Evolutionary conservation across 2,888 invertebrate genomes (phyloP).

Genomic region (Pristionchus entomophagus): DNA sequence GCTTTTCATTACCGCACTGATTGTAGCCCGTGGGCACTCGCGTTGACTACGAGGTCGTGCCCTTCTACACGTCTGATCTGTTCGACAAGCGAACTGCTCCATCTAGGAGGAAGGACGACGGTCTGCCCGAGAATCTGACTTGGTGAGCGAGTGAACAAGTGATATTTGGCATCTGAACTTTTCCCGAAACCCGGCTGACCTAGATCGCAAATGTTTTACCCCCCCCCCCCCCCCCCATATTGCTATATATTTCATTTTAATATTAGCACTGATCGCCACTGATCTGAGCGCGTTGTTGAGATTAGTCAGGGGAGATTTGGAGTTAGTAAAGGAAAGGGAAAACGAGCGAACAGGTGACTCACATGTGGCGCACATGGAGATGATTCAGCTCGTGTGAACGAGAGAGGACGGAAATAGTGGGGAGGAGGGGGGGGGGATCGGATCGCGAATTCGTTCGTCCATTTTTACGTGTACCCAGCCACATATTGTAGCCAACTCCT

Average conservation of each 20-base stretch:
- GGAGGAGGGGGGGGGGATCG: neutral
- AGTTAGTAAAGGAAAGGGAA: neutral
- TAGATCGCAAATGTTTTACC: too few species aligned
- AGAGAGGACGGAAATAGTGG: neutral
- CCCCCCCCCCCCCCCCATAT: too few species aligned
- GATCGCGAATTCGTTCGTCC: neutral
- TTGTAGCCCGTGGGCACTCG: neutral
- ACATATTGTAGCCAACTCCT: neutral
- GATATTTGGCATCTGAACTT: neutral
- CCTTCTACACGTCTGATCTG: neutral
- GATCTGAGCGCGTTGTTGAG: neutral
- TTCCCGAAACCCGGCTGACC: neutral
- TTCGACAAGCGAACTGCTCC: neutral
- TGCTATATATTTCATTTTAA: too few species aligned
- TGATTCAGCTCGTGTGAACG: slow-evolving; percentile 3
- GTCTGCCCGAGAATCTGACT: slow-evolving; percentile 16
- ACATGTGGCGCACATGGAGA: neutral
- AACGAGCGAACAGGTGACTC: slow-evolving; percentile 11
- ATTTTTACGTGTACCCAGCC: neutral
- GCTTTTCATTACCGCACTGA: too few species aligned
- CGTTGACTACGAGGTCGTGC: neutral
- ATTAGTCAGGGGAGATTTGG: neutral
- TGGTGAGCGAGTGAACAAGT: neutral
- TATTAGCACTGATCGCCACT: neutral
- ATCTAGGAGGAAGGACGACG: slow-evolving; percentile 9